phyloP scores from a whole-genome alignment of 53 echinoderm and acorn worm genomes.

The Echinometra lucunter region DNA sequence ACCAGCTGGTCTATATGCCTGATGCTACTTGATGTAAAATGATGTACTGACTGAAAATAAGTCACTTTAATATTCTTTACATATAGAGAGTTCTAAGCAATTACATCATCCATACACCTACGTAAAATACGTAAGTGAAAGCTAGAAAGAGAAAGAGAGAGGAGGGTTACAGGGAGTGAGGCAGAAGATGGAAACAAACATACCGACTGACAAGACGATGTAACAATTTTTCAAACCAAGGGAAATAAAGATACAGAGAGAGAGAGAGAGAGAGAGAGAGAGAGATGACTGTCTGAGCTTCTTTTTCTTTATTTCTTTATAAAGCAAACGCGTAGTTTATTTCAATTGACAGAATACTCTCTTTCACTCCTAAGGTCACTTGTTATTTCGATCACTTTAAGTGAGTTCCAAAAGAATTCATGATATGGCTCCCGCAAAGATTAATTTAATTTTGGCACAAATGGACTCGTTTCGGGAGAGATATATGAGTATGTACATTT shows the following conservation, averaged over 20 bases:
- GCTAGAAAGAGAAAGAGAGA: background rate
- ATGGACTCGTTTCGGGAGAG: background rate
- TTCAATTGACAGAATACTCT: background rate
- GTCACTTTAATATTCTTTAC: background rate
- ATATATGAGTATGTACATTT: background rate
- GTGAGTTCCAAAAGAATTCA: background rate
- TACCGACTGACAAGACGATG: too few species aligned
- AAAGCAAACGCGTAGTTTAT: background rate
- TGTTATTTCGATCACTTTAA: background rate
- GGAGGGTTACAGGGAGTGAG: background rate
- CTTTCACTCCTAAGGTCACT: background rate
- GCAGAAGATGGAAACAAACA: background rate
- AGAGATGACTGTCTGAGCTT: too few species aligned
- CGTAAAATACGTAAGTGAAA: background rate
- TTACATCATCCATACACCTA: too few species aligned
- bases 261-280: background rate
- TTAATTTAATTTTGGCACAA: background rate
- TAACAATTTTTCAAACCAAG: too few species aligned
- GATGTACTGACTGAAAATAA: background rate
- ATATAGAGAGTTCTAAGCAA: background rate
- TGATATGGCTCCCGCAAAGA: background rate
- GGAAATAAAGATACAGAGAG: background rate
- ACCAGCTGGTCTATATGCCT: background rate
- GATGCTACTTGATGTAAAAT: background rate
- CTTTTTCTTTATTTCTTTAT: too few species aligned